These are phyloP conservation scores for Passerina amoena DNA, from an alignment of 2,113 vertebrate genomes.

Conservation along the genomic window DNA sequence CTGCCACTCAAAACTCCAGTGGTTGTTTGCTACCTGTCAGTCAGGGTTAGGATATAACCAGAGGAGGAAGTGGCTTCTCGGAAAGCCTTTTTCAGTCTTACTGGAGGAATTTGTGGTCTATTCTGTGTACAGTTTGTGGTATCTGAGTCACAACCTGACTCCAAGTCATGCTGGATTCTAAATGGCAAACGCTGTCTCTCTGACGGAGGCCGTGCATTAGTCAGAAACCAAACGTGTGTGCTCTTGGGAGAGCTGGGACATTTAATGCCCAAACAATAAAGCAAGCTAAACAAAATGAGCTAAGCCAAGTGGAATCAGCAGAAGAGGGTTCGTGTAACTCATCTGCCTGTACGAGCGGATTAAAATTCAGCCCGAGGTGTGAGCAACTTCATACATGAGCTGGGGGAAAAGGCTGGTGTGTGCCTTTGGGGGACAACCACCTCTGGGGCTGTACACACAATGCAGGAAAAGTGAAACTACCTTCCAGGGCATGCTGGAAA, in stretches of 20 bases:
- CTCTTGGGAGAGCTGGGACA: not conserved
- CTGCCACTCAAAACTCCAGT: not conserved
- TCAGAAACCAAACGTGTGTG: not conserved
- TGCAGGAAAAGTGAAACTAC: not conserved
- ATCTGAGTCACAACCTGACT: constrained; percentile 39
- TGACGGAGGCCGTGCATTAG: not conserved
- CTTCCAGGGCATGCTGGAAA: constrained; percentile 20
- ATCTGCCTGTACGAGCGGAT: not conserved
- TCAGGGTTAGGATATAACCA: constrained; percentile 20
- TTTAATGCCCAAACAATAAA: constrained; percentile 31
- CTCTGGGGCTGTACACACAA: not conserved
- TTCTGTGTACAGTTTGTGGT: constrained; percentile 60
- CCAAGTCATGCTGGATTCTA: constrained; percentile 21
- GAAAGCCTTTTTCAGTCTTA: constrained; percentile 36
- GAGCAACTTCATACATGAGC: not conserved
- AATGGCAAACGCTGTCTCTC: not conserved
- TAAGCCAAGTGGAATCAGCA: constrained; percentile 12
- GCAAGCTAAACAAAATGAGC: constrained; percentile 35
- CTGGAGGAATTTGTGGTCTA: constrained; percentile 62
- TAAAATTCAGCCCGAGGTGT: not conserved
- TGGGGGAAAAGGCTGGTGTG: not conserved
- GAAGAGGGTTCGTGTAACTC: not conserved
- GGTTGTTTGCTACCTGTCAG: constrained; percentile 33
- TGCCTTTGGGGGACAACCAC: not conserved
- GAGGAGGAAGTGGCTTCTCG: constrained; percentile 42